phyloP scores from a whole-genome alignment of 2,113 vertebrate species.

The Pluvianellus socialis region DNA sequence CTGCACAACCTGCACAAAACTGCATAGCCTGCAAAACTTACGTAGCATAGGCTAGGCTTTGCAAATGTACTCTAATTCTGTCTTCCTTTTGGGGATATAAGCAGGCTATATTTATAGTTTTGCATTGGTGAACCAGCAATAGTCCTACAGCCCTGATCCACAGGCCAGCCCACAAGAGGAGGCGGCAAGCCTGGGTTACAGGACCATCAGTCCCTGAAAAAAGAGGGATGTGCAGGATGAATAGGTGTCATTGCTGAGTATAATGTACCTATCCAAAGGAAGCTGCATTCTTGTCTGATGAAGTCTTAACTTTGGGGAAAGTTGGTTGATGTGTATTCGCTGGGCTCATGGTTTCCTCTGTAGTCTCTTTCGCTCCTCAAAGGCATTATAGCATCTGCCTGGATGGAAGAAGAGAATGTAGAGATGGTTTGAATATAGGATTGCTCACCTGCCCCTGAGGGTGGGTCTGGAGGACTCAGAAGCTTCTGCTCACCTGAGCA shows the following conservation, averaged over 20 bases:
- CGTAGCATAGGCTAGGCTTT: background rate
- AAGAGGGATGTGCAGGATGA: background rate
- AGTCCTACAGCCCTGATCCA: background rate
- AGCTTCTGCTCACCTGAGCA: background rate
- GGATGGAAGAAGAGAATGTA: background rate
- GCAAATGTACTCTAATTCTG: background rate
- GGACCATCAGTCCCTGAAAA: background rate
- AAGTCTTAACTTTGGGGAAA: background rate
- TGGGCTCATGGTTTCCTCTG: background rate
- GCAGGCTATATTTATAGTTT: background rate
- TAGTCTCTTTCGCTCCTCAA: background rate
- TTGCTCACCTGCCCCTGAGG: background rate
- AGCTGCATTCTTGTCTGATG: background rate
- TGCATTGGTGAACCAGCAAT: background rate
- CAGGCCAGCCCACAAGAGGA: background rate
- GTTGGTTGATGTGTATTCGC: background rate
- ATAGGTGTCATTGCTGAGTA: background rate
- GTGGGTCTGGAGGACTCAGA: background rate
- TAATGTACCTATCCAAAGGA: background rate
- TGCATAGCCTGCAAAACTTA: background rate
- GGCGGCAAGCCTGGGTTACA: background rate
- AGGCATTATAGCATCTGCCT: background rate
- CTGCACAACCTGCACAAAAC: too few species aligned
- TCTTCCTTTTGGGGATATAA: background rate
- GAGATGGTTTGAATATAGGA: background rate